Base-by-base conservation (phyloP, 2,113 vertebrate species). In the Speoplatyrhinus poulsoni region DNA sequence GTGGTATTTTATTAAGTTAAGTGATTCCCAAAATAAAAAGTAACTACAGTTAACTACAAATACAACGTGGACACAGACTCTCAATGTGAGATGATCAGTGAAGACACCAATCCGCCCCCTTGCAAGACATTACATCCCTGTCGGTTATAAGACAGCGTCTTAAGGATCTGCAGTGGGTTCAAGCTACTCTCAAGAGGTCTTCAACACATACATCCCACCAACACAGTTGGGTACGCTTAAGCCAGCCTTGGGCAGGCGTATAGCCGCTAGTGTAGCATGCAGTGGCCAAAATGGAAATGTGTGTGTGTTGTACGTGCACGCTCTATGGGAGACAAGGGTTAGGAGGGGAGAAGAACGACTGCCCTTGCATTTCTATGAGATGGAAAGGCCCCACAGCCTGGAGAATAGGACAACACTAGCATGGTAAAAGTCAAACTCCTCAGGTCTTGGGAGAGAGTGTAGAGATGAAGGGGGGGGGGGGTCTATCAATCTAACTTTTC, bases 401-500 rank as follows among this genome's bases (percentile, higher is more conserved):
- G 73, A 90, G 89, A 92, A 72, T 69, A 87, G 76, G 60, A 86
- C 78, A 84, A 83, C 73, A 82, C 85, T 84, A 78, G 71, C 55
- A 86, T 90, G 90, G 88, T 88, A 91, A 72, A 90, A 91, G 92
- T 93, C 91, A 92, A 88, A 75, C 85, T 87, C 89, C 77, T 56
- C 75, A 82, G 84, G 89, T 87, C 78, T 13, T 41, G 60, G 62
- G 74, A 87, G 77, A 76, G 54, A 67, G 70, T 75, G 50, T 41
- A 12, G 57, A 52, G 56, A 49, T 50, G 26, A 19, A 19, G 13
- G 57, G 36, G 57, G 19, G 60, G 17, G 60, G 48, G 41, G 12
- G 41, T 74, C 73, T 60, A 64, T 71, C 82, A 87, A 85, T 87
- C 81, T 32, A 58, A 58, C 56, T 26, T 89, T 92, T 80, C 77